Conservation (phyloP, 2,888 invertebrate species). For the Drosophila limbata region DNA sequence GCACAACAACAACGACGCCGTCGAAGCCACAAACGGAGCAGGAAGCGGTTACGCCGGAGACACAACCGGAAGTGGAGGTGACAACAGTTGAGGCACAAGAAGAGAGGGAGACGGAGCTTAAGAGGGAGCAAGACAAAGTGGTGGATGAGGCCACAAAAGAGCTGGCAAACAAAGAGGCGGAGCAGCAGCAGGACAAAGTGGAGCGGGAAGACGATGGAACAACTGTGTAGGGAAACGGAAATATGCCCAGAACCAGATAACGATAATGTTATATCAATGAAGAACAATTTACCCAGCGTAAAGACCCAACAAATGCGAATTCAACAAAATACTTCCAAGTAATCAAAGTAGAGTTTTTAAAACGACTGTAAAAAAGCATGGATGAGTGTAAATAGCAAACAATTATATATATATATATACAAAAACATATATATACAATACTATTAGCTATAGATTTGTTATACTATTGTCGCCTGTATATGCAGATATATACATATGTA, state of each 20-base stretch:
- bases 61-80: neutral
- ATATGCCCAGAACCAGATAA: too few species aligned
- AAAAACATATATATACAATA: constrained; percentile 28
- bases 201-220: neutral
- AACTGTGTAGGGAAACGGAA: too few species aligned
- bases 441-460: constrained; percentile 46
- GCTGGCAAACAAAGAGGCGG: neutral
- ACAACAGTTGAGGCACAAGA: constrained; percentile 4
- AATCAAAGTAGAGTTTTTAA: constrained; percentile 71
- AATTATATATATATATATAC: constrained; percentile 27
- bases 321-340: constrained; percentile 63
- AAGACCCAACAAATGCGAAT: constrained; percentile 36
- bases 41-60: constrained; percentile 1
- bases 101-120: neutral
- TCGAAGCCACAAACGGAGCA: constrained; percentile 1
- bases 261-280: constrained; percentile 26
- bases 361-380: constrained; percentile 65
- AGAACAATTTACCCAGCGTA: constrained; percentile 38
- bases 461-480: constrained; percentile 41
- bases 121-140: neutral
- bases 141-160: neutral
- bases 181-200: neutral
- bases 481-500: constrained; percentile 38
- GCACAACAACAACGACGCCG: constrained; percentile 29
- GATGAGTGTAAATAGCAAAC: constrained; percentile 44